These are phyloP conservation scores for Conopomorpha cramerella DNA, from an alignment of 1,140 invertebrate genomes.

Conservation along the genomic window DNA sequence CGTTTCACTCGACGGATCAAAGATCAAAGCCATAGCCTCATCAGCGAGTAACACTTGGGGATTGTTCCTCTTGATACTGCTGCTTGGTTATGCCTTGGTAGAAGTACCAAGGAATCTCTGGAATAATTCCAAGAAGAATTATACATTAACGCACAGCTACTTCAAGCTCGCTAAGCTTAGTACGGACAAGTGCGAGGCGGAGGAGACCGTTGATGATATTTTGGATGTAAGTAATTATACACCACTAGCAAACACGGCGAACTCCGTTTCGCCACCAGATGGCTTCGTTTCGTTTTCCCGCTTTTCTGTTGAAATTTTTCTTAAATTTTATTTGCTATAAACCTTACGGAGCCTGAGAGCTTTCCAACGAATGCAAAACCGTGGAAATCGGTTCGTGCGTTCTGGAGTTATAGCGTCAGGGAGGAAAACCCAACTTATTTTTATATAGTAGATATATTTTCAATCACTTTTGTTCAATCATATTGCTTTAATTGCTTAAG, in stretches of 20 bases:
- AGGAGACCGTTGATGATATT: conserved; percentile 94
- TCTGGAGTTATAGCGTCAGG: no score
- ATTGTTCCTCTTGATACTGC: conserved; percentile 89
- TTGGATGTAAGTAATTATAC: conserved; percentile 76
- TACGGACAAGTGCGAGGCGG: conserved; percentile 95
- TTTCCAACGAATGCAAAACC: no score
- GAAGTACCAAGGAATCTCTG: conserved; percentile 91
- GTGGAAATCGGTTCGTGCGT: no score
- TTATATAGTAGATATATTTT: no score
- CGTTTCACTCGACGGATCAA: conserved; percentile 87
- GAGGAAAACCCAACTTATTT: no score
- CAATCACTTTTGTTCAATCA: background rate
- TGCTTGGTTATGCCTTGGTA: conserved; percentile 96
- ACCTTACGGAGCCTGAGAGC: no score
- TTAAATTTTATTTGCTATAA: no score
- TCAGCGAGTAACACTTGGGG: conserved; percentile 99
- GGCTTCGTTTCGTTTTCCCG: conserved; percentile 5
- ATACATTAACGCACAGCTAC: conserved; percentile 86
- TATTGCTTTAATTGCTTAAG: conserved; percentile 5
- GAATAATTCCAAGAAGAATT: conserved; percentile 81
- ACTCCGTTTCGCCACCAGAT: no score
- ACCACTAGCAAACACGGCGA: no score
- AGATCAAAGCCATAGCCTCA: conserved; percentile 96
- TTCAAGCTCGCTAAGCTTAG: conserved; percentile 97
- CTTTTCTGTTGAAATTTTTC: no score